Conservation (phyloP, 2,888 invertebrate species). For the Osmoderma eremita region DNA sequence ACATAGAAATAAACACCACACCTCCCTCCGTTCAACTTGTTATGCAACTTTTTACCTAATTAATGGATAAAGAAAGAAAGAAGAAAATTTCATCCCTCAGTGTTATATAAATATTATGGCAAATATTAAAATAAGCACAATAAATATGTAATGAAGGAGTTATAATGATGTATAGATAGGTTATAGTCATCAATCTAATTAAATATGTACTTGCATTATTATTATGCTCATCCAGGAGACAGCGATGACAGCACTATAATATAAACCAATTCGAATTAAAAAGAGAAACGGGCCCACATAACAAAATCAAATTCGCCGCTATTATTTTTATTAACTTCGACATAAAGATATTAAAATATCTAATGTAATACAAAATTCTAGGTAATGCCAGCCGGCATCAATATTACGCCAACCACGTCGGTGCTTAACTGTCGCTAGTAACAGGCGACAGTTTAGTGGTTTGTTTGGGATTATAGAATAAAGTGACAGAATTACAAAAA, state of each 20-base stretch:
- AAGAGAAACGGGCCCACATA: no score
- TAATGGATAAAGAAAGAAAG: slow-evolving; percentile 45
- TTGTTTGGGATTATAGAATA: no score
- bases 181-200: slow-evolving; percentile 48
- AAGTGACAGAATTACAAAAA: no score
- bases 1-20: slow-evolving; percentile 28
- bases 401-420: no score
- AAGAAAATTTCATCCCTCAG: slow-evolving; percentile 55
- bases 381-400: no score
- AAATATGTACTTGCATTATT: slow-evolving; percentile 35
- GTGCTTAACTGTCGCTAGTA: no score
- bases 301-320: no score
- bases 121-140: slow-evolving; percentile 61
- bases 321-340: no score
- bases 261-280: neutral
- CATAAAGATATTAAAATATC: no score
- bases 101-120: slow-evolving; percentile 58
- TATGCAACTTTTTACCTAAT: slow-evolving; percentile 53
- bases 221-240: slow-evolving; percentile 10
- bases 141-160: slow-evolving; percentile 56
- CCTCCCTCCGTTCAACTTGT: slow-evolving; percentile 47
- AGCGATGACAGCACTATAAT: slow-evolving; percentile 10
- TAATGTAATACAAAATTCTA: no score
- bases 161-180: slow-evolving; percentile 54
- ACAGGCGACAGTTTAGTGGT: no score